These are phyloP conservation scores for Drosophila fulvimacula DNA, from an alignment of 2,888 invertebrate genomes.

Conservation along the genomic window DNA sequence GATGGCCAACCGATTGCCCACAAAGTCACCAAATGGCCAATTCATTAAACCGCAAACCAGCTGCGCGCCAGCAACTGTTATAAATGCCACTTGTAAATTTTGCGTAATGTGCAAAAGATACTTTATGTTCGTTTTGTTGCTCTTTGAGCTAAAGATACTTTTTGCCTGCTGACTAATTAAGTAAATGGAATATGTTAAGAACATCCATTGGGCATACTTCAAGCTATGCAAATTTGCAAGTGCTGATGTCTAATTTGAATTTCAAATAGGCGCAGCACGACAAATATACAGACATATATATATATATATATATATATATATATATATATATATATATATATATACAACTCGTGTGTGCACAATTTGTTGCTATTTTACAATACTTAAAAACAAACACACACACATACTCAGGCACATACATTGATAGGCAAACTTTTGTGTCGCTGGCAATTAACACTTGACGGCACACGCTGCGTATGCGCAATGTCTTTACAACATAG, in stretches of 20 bases:
- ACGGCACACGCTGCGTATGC: constrained; percentile 74
- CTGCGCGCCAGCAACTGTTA: constrained; percentile 41
- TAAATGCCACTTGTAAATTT: constrained; percentile 47
- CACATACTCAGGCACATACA: constrained; percentile 10
- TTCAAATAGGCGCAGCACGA: constrained; percentile 66
- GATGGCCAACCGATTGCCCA: constrained; percentile 56
- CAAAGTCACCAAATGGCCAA: constrained; percentile 56
- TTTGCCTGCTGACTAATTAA: constrained; percentile 63
- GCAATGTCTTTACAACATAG: constrained; percentile 50
- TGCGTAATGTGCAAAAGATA: constrained; percentile 51
- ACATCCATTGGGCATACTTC: constrained; percentile 53
- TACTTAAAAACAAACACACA: constrained; percentile 2
- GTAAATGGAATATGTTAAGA: constrained; percentile 51
- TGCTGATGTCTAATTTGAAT: constrained; percentile 79
- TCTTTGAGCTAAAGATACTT: neutral
- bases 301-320: constrained; percentile 12
- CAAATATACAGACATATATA: constrained; percentile 17
- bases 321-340: too few species aligned
- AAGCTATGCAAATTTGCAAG: constrained; percentile 75
- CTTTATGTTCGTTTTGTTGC: neutral
- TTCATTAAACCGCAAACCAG: constrained; percentile 55
- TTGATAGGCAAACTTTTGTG: constrained; percentile 72
- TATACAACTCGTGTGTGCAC: constrained; percentile 15
- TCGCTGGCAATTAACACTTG: constrained; percentile 68
- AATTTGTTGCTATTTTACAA: constrained; percentile 37